These are phyloP conservation scores for Hylomyscus alleni DNA, from an alignment of 2,797 vertebrate genomes.

Conservation along the genomic window DNA sequence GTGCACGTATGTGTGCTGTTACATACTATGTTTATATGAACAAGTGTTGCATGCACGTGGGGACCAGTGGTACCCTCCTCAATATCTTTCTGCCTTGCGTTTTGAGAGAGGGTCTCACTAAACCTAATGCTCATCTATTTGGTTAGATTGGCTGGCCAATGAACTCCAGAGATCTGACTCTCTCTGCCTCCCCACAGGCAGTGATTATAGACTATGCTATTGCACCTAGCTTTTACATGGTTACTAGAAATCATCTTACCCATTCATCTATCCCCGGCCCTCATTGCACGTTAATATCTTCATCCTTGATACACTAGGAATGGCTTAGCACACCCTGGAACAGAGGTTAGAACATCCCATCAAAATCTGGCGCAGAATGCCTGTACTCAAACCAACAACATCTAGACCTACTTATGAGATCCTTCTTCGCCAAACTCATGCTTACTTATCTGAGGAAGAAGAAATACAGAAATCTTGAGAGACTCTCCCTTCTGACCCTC, in stretches of 20 bases:
- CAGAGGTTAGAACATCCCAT: neutral
- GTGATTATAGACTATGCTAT: neutral
- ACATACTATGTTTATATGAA: neutral
- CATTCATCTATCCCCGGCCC: neutral
- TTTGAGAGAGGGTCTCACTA: neutral
- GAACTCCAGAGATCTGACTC: neutral
- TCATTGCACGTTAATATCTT: neutral
- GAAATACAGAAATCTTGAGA: rapidly evolving
- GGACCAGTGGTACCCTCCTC: neutral
- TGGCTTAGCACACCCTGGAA: neutral
- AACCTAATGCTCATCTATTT: neutral
- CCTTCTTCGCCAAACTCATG: neutral
- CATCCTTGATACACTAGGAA: neutral
- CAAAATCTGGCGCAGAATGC: neutral
- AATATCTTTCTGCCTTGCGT: neutral
- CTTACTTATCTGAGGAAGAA: neutral
- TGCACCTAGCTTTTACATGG: neutral
- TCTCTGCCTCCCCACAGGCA: neutral
- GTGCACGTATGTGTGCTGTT: neutral
- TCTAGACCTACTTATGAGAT: neutral
- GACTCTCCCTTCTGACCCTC: neutral
- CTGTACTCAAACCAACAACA: neutral
- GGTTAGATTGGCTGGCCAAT: neutral
- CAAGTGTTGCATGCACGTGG: neutral
- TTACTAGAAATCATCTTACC: neutral